Evolutionary conservation across 2,797 vertebrate genomes (phyloP), one percentile per base, ranked within the genome.

Genomic region (Knipowitschia caucasica): DNA sequence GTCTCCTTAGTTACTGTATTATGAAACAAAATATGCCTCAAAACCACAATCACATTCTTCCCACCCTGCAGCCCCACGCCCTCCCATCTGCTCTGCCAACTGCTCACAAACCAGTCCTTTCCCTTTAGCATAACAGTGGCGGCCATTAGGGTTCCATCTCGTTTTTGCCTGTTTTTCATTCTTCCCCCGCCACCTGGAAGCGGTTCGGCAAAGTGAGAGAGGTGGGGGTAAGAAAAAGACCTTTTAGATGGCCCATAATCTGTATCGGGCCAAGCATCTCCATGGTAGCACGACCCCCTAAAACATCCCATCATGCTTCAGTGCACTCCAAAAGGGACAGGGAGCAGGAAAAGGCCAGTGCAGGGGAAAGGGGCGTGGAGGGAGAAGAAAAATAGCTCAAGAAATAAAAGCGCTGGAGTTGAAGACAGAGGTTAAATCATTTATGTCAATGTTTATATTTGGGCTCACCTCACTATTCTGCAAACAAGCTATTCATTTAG

Each of bases 11-110:
- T 61, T 81, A 88, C 78, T 71, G 65, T 78, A 70, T 76, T 82
- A 82, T 67, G 69, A 84, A 88, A 80, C 77, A 84, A 81, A 88
- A 85, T 81, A 84, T 75, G 69, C 69, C 57, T 29, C 35, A 73
- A 81, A 83, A 79, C 67, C 78, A 35, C 45, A 1, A 70, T 71
- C 60, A 24, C 82, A 84, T 88, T 89, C 68, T 77, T 71, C 78
- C 74, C 69, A 80, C 57, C 67, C 71, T 30, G 63, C 50, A 64
- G 61, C 53, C 67, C 59, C 67, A 69, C 63, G 61, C 63, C 59
- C 77, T 61, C 70, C 73, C 62, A 56, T 71, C 68, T 67, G 50
- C 49, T 54, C 66, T 75, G 67, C 84, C 78, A 80, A 69, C 62
- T 67, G 60, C 53, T 80, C 67, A 20, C 70, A 69, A 62, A 68